phyloP scores from a whole-genome alignment of 2,888 invertebrate genomes.

The Actias luna region DNA sequence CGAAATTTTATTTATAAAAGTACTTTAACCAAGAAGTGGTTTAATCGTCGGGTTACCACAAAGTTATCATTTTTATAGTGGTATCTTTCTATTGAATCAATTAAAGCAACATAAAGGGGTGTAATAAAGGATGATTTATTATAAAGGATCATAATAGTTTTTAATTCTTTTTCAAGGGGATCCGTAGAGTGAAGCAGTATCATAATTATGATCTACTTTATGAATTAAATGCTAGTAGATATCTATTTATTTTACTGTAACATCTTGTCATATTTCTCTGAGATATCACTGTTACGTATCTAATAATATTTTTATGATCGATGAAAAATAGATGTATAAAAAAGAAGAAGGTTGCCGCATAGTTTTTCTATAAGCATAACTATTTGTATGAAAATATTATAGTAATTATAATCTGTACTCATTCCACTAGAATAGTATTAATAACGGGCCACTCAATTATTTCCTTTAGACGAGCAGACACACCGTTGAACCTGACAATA shows the following conservation, averaged over 20 bases:
- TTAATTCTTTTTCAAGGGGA: conserved; percentile 70
- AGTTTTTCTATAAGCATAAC: too few species aligned
- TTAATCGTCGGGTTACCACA: conserved; percentile 14
- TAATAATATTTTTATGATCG: too few species aligned
- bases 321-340: too few species aligned
- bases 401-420: too few species aligned
- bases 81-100: conserved; percentile 66
- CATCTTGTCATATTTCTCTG: background rate
- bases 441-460: too few species aligned
- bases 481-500: too few species aligned
- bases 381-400: too few species aligned
- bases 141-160: conserved; percentile 60
- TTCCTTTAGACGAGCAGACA: too few species aligned
- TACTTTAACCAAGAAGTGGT: conserved; percentile 11
- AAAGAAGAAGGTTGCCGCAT: too few species aligned
- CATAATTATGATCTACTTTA: conserved; percentile 9
- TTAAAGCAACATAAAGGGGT: conserved; percentile 63
- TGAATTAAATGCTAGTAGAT: conserved; percentile 3
- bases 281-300: background rate
- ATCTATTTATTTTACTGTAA: background rate
- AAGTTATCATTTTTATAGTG: conserved; percentile 61
- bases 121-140: conserved; percentile 72
- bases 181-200: conserved; percentile 18
- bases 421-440: too few species aligned
- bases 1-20: background rate